Base-by-base conservation (phyloP, 2,113 vertebrate genomes). In the Arvicanthis niloticus region DNA sequence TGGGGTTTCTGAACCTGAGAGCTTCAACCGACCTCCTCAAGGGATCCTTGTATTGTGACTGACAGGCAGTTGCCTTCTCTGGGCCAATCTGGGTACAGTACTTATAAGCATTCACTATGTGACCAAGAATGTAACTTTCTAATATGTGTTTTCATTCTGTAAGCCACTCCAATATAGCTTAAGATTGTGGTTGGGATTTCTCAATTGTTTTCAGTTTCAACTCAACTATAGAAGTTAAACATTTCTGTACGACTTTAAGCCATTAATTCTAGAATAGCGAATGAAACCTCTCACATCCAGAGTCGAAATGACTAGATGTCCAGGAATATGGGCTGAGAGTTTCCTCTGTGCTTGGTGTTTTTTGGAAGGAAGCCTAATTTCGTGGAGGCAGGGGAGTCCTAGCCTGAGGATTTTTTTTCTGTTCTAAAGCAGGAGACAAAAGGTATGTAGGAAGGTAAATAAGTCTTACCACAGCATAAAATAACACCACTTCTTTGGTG, bases 151-250 rank as follows among this genome's bases (percentile, higher is more conserved):
- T 93, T 88, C 70, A 91, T 93, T 95, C 58, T 68, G 75, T 88
- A 93, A 94, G 40, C n/a, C 0, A 29, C 88, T 40, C 78, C 67
- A 53, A 42, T 82, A 42, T 51, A 60, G 24, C 24, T 93, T 87
- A 92, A 87, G 88, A 37, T 51, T 62, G 31, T 8, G 1, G 91
- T 93, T 48, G 40, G 56, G 12, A 10, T 48, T n/a, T 70, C 34
- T 37, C 51, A 34, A 13, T 92, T 88, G 70, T 56, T 92, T 88
- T 94, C 75, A 94, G 82, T 96, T 93, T 94, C 78, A 78, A 37
- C 8, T 75, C n/a, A 89, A 87, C 16, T 65, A 42, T 22, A 53
- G 88, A 68, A 88, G 13, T 78, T 92, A 24, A 91, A 80, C 12
- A 70, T 94, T 82, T 96, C 31, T 73, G 58, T 34, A 4, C 40